Conservation (phyloP, 2,113 vertebrate genomes). For the Setophaga coronata region DNA sequence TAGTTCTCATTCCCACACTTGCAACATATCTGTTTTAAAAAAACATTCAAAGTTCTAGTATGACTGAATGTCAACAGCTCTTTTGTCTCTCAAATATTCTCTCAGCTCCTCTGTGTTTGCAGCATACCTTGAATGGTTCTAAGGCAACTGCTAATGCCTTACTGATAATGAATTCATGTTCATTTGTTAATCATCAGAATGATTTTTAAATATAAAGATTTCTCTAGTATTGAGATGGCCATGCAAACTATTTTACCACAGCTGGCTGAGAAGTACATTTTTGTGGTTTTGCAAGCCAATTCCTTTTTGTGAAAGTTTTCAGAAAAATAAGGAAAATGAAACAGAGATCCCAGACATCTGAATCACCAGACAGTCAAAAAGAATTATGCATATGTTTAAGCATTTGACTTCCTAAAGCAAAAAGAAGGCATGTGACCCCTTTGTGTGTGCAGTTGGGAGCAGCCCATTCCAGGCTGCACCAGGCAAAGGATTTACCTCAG, state of each 20-base stretch:
- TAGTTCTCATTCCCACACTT: neutral
- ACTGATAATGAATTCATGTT: neutral
- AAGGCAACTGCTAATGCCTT: neutral
- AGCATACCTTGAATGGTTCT: neutral
- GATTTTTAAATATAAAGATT: neutral
- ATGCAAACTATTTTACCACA: neutral
- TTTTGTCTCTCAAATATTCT: neutral
- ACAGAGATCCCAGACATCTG: conserved; percentile 51
- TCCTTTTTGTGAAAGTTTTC: conserved; percentile 48
- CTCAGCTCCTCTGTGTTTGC: neutral
- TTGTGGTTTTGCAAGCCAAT: conserved; percentile 62
- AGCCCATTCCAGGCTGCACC: neutral
- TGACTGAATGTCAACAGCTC: neutral
- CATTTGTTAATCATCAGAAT: neutral
- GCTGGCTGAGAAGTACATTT: conserved; percentile 51
- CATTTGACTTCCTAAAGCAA: conserved; percentile 20
- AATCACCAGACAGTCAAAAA: conserved; percentile 50
- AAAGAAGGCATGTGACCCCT: neutral
- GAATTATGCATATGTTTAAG: neutral
- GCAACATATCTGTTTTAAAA: neutral
- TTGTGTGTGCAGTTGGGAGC: neutral
- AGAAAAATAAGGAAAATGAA: conserved; percentile 51
- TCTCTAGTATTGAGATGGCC: neutral
- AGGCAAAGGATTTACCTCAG: neutral
- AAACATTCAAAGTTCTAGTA: neutral